A percentile compares a stretch with the other conserved stretches of the same genome.
These are phyloP conservation scores for Augochlorella aurata DNA, from an alignment of 2,888 invertebrate genomes.

Conservation along the genomic window DNA sequence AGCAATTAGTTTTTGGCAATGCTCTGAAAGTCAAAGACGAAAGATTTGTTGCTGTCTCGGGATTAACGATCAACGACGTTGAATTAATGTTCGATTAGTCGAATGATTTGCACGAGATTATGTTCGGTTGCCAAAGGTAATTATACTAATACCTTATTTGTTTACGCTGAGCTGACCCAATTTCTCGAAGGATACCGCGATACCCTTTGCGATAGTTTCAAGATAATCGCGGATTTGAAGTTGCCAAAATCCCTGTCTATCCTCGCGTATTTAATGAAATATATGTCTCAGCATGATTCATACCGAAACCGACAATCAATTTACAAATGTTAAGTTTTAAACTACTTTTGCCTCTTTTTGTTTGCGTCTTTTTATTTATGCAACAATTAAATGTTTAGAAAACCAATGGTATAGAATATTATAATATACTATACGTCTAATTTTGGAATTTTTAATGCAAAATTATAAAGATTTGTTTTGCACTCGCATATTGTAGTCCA, in stretches of 20 bases:
- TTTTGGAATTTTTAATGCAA: background rate
- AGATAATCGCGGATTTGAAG: background rate
- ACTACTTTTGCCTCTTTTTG: no score
- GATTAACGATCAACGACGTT: conserved; percentile 21
- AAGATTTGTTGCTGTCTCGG: conserved; percentile 26
- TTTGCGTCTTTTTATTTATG: background rate
- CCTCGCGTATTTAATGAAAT: no score
- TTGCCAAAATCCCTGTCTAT: background rate
- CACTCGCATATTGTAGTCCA: background rate
- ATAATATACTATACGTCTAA: background rate
- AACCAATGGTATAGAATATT: background rate
- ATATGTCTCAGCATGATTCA: no score
- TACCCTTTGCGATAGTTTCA: background rate
- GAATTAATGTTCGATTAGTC: conserved; percentile 53
- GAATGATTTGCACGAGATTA: conserved; percentile 35
- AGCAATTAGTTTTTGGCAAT: conserved; percentile 44
- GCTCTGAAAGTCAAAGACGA: conserved; percentile 8
- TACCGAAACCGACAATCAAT: background rate
- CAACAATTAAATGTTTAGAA: background rate
- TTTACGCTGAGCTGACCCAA: background rate
- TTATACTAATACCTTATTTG: conserved; percentile 41
- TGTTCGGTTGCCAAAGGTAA: conserved; percentile 41
- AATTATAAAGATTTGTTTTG: background rate
- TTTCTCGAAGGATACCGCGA: conserved; percentile 25
- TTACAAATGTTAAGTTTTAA: no score